A percentile compares a stretch with the other conserved stretches of the same genome.
Evolutionary conservation across 2,888 invertebrate species (phyloP).

Genomic region (Amorpha juglandis): DNA sequence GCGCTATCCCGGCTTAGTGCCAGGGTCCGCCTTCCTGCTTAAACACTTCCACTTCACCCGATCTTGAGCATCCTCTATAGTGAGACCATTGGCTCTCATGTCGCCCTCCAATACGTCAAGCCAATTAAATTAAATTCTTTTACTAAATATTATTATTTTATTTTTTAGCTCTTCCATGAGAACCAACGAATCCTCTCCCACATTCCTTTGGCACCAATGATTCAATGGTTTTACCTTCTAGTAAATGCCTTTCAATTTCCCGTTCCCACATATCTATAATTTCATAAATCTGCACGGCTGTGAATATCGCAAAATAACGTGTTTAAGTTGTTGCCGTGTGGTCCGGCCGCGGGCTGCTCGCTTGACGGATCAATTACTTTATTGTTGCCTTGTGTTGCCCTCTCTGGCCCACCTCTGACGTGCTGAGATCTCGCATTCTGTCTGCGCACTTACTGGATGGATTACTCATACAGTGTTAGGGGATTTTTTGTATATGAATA

Average conservation of each 20-base stretch:
- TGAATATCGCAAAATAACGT: constrained; percentile 56
- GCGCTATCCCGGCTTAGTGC: no score
- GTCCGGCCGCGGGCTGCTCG: constrained; percentile 58
- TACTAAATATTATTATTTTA: no score
- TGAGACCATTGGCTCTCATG: no score
- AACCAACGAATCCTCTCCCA: no score
- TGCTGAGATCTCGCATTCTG: constrained; percentile 41
- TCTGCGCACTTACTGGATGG: constrained; percentile 16
- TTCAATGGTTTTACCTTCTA: no score
- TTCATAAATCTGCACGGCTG: constrained; percentile 38
- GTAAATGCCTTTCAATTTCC: background rate
- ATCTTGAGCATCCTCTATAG: no score
- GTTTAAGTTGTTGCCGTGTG: constrained; percentile 56
- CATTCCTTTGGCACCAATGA: background rate
- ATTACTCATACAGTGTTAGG: constrained; percentile 1
- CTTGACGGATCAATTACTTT: constrained; percentile 76
- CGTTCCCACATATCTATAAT: constrained; percentile 27
- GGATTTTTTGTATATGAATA: no score
- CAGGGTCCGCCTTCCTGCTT: no score
- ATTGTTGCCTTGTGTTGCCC: constrained; percentile 52
- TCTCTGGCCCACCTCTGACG: constrained; percentile 42
- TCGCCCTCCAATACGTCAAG: no score
- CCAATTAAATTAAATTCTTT: no score
- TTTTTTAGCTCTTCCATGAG: no score
- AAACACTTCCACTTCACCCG: no score